A percentile compares a stretch with the other conserved stretches of the same genome.
Conservation (phyloP, 2,797 vertebrate genomes). For the Ptychobarbus kaznakovi region DNA sequence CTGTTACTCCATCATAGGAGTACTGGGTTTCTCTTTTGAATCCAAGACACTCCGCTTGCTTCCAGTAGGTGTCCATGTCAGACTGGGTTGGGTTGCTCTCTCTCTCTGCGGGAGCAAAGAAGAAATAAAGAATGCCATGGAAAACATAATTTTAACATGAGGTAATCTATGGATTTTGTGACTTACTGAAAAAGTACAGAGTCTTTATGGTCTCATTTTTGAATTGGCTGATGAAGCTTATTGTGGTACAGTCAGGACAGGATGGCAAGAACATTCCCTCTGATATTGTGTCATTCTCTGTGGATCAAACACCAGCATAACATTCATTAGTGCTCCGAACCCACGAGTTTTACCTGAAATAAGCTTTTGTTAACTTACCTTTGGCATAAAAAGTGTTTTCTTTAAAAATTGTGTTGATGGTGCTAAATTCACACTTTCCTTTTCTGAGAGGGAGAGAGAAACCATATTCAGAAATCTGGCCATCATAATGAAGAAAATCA, state of each 20-base stretch:
- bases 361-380: constrained; percentile 12
- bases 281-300: background rate
- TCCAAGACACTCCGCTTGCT: constrained; percentile 36
- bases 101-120: constrained; percentile 8
- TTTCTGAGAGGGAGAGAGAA: constrained; percentile 15
- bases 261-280: constrained; percentile 24
- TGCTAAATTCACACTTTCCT: constrained; percentile 28
- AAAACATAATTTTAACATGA: background rate
- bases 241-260: constrained; percentile 21
- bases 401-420: background rate
- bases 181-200: constrained; percentile 48
- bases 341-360: background rate
- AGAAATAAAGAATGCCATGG: background rate
- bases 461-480: background rate
- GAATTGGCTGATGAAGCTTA: background rate
- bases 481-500: background rate
- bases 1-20: constrained; percentile 37
- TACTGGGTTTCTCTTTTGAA: constrained; percentile 27
- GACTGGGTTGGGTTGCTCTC: background rate
- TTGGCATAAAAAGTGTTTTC: background rate
- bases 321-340: background rate
- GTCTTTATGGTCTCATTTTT: background rate
- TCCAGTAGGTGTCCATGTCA: constrained; percentile 28
- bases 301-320: background rate
- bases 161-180: background rate